A percentile compares a stretch with the other conserved stretches of the same genome.
phyloP scores from a whole-genome alignment of 2,888 invertebrate genomes.

The Drosophila longiperda region DNA sequence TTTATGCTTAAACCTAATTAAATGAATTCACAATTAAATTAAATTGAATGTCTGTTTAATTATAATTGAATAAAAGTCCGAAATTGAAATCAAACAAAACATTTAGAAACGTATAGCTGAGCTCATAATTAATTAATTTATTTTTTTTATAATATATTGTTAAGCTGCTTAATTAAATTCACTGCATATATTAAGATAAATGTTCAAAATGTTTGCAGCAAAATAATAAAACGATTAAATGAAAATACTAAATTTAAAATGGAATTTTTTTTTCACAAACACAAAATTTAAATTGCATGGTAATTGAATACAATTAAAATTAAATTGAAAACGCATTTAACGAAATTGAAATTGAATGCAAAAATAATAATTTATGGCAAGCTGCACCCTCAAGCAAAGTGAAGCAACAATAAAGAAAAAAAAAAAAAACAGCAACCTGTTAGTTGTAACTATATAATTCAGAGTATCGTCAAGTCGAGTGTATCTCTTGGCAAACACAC shows the following conservation, averaged over 20 bases:
- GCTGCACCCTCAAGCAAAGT: neutral
- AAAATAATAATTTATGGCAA: slow-evolving; percentile 2
- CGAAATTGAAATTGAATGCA: slow-evolving; percentile 2
- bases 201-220: neutral
- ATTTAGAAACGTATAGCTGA: neutral
- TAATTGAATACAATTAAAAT: neutral
- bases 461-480: slow-evolving; percentile 44
- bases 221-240: neutral
- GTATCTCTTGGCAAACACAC: slow-evolving; percentile 1
- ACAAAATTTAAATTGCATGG: neutral
- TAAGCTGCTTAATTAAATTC: neutral
- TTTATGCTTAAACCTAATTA: slow-evolving; percentile 4
- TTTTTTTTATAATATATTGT: neutral
- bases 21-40: slow-evolving; percentile 2
- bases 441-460: neutral
- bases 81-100: slow-evolving; percentile 22
- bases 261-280: neutral
- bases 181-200: neutral
- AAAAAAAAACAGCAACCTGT: neutral
- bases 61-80: slow-evolving; percentile 7
- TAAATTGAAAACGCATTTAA: slow-evolving; percentile 2
- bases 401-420: neutral
- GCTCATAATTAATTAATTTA: neutral
- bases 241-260: neutral
- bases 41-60: slow-evolving; percentile 5